Base-by-base conservation (phyloP, 1,140 invertebrate species). In the Batillaria attramentaria region DNA sequence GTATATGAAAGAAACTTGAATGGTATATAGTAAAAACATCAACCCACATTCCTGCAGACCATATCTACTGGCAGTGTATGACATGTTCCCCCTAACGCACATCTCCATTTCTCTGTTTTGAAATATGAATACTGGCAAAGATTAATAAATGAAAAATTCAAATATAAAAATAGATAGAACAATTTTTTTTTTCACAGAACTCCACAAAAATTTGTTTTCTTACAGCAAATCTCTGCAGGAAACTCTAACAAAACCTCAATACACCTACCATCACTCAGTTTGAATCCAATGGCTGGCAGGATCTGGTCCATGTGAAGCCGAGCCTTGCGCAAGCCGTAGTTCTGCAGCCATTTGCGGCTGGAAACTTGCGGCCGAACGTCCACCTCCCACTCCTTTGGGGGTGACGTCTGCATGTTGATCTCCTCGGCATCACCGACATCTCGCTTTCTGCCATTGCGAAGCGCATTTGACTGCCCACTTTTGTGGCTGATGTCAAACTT, bases 211-310 rank as follows among this genome's bases (percentile, higher is more conserved):
- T 68, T 68, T 68, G 16, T 20, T 18, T 13, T 68, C 18, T 16
- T 20, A 31, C 65, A 41, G 18, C 74, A 65, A 39, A 37, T 13
- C 57, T 35, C 6, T 13, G 8, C 13, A 31, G 16, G 6, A 54
- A 54, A 20, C 16, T 68, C 18, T 16, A 68, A 20, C 13, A 37
- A 37, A 69, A 77, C 62, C 28, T 13, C 24, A 24, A 42, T 31
- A 72, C 33, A 78, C 85, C 77, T 76, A 91, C 89, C 89, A 79
- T 90, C 88, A 81, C 80, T 84, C 37, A 89, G 85, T 81, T 90
- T 90, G 76, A 91, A 91, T n/a, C 90, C 90, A 76, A 91, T 87
- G 31, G 82, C 77, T n/a, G 87, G 86, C 28, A 91, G 72, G n/a
- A 91, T 84, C 66, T 88, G 85, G 42, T 85, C 70, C 35, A 91